These are phyloP conservation scores for Clavelina lepadiformis DNA, from an alignment of 23 tunicate species.

Conservation along the genomic window DNA sequence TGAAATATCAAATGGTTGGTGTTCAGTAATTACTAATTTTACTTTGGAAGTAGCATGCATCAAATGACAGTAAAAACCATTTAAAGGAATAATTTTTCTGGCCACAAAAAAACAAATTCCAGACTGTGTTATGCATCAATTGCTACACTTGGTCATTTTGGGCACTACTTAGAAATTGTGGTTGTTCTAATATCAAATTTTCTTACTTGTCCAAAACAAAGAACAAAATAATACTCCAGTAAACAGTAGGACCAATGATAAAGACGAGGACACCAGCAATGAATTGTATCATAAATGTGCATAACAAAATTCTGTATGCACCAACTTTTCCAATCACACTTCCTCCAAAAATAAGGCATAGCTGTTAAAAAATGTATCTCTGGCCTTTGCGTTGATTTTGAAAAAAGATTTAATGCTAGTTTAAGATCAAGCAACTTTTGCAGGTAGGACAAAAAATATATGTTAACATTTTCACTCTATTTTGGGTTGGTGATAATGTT, in stretches of 20 bases:
- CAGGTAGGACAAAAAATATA: not conserved
- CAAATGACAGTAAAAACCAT: too few relatives aligned
- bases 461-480: not conserved
- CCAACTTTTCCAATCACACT: conserved; percentile 52
- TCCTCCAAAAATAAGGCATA: conserved; percentile 59
- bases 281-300: conserved; percentile 58
- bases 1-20: too few relatives aligned
- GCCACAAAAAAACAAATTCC: not conserved
- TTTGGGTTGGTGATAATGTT: not conserved
- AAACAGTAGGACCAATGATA: conserved; percentile 20
- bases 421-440: not conserved
- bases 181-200: too few relatives aligned
- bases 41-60: too few relatives aligned
- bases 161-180: too few relatives aligned
- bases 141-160: too few relatives aligned
- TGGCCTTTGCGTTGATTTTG: too few relatives aligned
- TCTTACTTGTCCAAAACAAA: conserved; percentile 79
- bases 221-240: conserved; percentile 51
- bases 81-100: not conserved
- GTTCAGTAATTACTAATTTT: too few relatives aligned
- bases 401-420: not conserved
- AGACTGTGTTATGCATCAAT: not conserved
- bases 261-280: conserved; percentile 33
- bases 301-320: conserved; percentile 53
- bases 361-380: conserved; percentile 10